Evolutionary conservation across 2,888 invertebrate species (phyloP), one percentile per base, ranked within the genome.

Genomic region (Brachylomia viminalis): DNA sequence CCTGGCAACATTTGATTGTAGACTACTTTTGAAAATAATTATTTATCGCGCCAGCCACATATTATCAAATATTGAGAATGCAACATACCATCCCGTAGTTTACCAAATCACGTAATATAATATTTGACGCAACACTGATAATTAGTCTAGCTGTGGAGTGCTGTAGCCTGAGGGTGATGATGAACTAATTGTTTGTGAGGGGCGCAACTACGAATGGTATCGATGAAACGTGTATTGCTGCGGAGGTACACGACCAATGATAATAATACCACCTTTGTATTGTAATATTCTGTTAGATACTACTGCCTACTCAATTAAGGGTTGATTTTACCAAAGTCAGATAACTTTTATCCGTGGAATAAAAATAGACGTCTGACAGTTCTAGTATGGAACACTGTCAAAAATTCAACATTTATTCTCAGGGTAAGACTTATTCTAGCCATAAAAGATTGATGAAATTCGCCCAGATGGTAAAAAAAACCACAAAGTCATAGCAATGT

Each of bases 1-100:
- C 56, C 42, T 58, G 64, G 81, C 77, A 64, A 80, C 33, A 74
- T 58, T 64, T 58, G 62, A 80, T 49, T 27, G 52, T 77, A 61
- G 81, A 72, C 2, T 38, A 78, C 7, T 73, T 72, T 67, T 64
- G n/a, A 13, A 64, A 80, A 62, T 30, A 52, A 79, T 54, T 13
- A 38, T 33, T 47, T 47, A 33, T 42, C 2, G 27, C 62, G n/a
- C 23, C 42, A 56, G 54, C 49, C 30, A 62, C 23, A 38, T 61
- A 42, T 68, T 42, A 27, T 61, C 20, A 47, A 56, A 42, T 10
- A 56, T 62, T 76, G 33, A 62, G 13, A 33, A 49, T 52, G 42
- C 49, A 80, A 64, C 30, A 27, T 64, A 42, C 23, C 33, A 70
- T 38, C n/a, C 58, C 13, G 42, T 68, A 45, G 42, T 58, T 47